Evolutionary conservation across 2,797 vertebrate genomes (phyloP).

Genomic region (Peromyscus nudipes): DNA sequence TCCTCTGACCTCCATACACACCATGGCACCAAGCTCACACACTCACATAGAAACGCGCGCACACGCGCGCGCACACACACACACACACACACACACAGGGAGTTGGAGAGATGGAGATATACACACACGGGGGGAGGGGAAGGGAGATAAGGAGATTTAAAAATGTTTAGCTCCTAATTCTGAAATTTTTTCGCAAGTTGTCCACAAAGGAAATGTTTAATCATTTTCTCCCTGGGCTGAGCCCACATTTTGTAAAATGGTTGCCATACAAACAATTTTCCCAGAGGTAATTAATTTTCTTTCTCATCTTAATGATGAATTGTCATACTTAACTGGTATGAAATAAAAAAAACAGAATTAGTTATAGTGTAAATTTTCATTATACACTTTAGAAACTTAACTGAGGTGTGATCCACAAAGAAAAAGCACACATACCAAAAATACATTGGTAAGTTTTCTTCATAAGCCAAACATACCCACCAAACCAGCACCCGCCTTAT

Average conservation of each 20-base stretch:
- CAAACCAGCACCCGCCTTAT: not conserved
- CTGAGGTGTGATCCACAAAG: not conserved
- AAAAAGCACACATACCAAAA: constrained; percentile 29
- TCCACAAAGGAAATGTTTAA: not conserved
- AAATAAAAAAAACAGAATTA: constrained; percentile 62
- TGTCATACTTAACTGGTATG: not conserved
- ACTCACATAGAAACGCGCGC: no score
- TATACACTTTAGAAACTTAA: not conserved
- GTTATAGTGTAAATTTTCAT: not conserved
- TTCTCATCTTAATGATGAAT: constrained; percentile 13
- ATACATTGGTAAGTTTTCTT: not conserved
- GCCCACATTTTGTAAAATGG: constrained; percentile 29
- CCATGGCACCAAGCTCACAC: not conserved
- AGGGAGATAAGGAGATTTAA: not conserved
- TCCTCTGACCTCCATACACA: not conserved
- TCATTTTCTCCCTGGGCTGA: not conserved
- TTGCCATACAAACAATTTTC: constrained; percentile 1
- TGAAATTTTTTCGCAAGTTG: not conserved
- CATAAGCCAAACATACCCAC: not conserved
- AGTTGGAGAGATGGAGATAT: no score
- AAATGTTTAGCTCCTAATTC: not conserved
- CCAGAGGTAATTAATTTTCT: constrained; percentile 41
- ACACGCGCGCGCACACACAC: not conserved
- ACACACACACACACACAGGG: no score
- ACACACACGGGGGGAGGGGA: no score